Percentiles rank a stretch among this genome's conserved stretches.
Evolutionary conservation across 1,140 invertebrate genomes (phyloP).

Genomic region (Bombyx mandarina): DNA sequence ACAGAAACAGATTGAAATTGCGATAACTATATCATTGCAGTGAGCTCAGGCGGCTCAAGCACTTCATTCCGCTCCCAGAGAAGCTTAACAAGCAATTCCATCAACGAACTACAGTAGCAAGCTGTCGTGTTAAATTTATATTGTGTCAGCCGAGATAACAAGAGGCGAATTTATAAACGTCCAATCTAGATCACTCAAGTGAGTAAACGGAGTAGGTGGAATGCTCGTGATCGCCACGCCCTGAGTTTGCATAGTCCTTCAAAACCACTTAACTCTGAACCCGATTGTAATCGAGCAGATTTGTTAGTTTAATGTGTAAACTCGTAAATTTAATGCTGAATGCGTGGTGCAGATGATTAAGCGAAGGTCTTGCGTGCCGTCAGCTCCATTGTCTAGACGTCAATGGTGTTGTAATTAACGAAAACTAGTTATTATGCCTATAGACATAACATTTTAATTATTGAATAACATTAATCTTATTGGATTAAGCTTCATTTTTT

Average conservation of each 20-base stretch:
- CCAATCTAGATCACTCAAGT: slow-evolving; percentile 34
- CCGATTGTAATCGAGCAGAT: slow-evolving; percentile 46
- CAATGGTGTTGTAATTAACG: slow-evolving; percentile 28
- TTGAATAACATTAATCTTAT: too few species aligned
- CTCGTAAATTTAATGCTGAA: slow-evolving; percentile 36
- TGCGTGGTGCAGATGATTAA: slow-evolving; percentile 28
- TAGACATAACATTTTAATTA: not conserved
- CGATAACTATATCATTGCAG: slow-evolving; percentile 3
- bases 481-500: too few species aligned
- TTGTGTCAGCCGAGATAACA: slow-evolving; percentile 13
- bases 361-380: slow-evolving; percentile 34
- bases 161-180: slow-evolving; percentile 30
- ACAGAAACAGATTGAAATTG: not conserved
- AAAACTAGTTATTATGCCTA: slow-evolving; percentile 21
- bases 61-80: too few species aligned
- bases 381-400: slow-evolving; percentile 29
- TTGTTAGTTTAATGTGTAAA: slow-evolving; percentile 56
- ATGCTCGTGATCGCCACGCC: slow-evolving; percentile 57
- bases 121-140: too few species aligned
- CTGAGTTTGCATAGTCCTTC: slow-evolving; percentile 43
- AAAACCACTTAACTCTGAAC: slow-evolving; percentile 44
- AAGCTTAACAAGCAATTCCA: slow-evolving; percentile 1
- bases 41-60: too few species aligned
- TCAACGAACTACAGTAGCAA: too few species aligned
- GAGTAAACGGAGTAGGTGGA: slow-evolving; percentile 14